Evolutionary conservation across 2,113 vertebrate species (phyloP).

Genomic region (Xiphias gladius): DNA sequence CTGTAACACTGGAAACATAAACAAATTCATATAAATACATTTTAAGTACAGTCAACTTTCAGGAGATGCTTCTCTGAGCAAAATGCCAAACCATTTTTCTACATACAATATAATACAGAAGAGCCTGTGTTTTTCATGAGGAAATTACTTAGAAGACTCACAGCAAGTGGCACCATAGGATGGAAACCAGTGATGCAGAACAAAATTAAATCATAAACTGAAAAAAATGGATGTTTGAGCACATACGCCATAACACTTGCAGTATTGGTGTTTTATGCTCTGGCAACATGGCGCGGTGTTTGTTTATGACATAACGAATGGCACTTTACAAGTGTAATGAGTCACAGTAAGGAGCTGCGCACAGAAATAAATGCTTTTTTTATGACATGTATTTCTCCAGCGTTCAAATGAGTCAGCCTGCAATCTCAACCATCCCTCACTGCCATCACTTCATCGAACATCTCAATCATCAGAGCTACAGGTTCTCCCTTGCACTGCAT

Average conservation of each 20-base stretch:
- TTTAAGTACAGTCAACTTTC: not conserved
- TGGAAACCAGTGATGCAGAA: slow-evolving; percentile 14
- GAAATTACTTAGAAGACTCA: not conserved
- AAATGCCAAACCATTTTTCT: not conserved
- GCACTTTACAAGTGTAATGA: slow-evolving; percentile 3
- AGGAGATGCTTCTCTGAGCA: not conserved
- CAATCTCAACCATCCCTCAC: not conserved
- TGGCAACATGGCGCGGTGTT: slow-evolving; percentile 1
- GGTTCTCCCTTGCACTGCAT: not conserved
- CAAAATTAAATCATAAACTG: not conserved
- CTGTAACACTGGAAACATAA: not conserved
- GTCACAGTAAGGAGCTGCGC: slow-evolving; percentile 7
- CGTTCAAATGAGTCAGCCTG: not conserved
- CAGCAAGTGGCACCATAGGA: not conserved
- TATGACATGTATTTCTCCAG: slow-evolving; percentile 2
- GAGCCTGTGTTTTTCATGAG: not conserved
- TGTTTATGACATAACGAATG: slow-evolving; percentile 22
- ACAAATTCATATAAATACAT: not conserved
- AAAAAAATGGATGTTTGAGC: not conserved
- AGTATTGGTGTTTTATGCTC: slow-evolving; percentile 12
- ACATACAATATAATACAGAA: not conserved
- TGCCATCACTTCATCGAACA: slow-evolving; percentile 10
- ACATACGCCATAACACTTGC: not conserved
- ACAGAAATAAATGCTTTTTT: slow-evolving; percentile 32
- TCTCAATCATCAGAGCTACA: slow-evolving; percentile 1